Evolutionary conservation across 1,140 invertebrate species (phyloP), one percentile per base, ranked within the genome.

Genomic region (Paraescarpia echinospica): DNA sequence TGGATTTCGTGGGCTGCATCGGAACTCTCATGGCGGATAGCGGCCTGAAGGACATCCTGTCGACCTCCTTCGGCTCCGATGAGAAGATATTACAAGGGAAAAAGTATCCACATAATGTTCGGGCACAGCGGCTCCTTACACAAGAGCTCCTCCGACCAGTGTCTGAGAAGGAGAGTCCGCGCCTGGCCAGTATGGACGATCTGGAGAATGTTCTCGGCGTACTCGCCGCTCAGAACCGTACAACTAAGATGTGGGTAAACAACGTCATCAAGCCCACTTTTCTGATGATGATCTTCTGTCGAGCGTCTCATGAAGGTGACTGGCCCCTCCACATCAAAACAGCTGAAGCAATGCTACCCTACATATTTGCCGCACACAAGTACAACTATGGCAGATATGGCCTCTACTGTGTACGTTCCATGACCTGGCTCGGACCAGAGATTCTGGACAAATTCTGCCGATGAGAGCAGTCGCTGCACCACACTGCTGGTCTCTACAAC

Each of bases 131-230:
- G 33, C 89, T 89, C 34, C 89, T 89, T 34, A 89, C 89, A 33
- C 4, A 89, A 89, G 89, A 89, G 89, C 89, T 89, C 33, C 89
- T 89, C 89, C 89, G 89, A 33, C 89, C 89, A 89, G 34, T 89
- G 33, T 33, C 14, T 34, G 89, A 89, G 89, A 89, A 89, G 33
- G 4, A 89, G 34, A 34, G 34, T 33, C 34, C 14, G 89, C 33
- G 34, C 4, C 34, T n/a, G n/a, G n/a, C n/a, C n/a, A n/a, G n/a
- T n/a, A n/a, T n/a, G 4, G 89, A 33, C 34, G 4, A 89, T 5
- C 89, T 89, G 89, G 89, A 89, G 34, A 14, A 89, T 14, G 89
- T 89, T 33, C 34, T 89, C 33, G 89, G 33, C 14, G 89, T 33
- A 33, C 89, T 89, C 89, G 33, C 89, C 34, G 14, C 89, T 89